Evolutionary conservation across 2,797 vertebrate species (phyloP), one percentile per base, ranked within the genome.

Genomic region (Sebastes kiyomatsui): DNA sequence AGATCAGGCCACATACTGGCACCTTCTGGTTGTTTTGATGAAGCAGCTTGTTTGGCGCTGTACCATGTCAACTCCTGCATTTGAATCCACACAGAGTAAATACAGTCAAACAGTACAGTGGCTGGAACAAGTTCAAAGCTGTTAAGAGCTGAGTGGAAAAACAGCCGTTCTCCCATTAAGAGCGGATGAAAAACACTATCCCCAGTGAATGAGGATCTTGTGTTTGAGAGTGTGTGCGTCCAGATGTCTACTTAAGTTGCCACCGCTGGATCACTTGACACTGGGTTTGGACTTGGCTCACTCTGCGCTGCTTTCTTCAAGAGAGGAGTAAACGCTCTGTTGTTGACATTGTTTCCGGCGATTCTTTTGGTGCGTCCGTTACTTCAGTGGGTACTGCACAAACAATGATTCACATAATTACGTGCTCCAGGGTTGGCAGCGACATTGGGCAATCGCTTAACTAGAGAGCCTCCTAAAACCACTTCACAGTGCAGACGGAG

Each of bases 381-480:
- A 88, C 86, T 88, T 88, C 75, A 84, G 2, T 85, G 72, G 79
- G 22, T n/a, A 23, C 80, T 77, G 80, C 82, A 61, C 80, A 92
- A 94, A 93, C 90, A 92, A 85, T 87, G 87, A 88, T 90, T 89
- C 80, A 54, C 77, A 87, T 93, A 92, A 95, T 93, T 87, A 90
- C 78, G 90, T 73, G 80, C 82, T 84, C 20, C 35, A 6, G 71
- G 74, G 71, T 73, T 86, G 79, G 83, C 82, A 88, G 72, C 5
- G 30, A 79, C 60, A 69, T 79, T 78, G 70, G 86, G 80, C 78
- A 56, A 76, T 73, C 78, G 67, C 82, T 69, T 70, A 82, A 88
- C 77, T 82, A 70, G 46, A 91, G 80, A 91, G 30, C 56, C 71
- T 89, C 81, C 81, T 86, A 68, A 91, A 70, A 91, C 87, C 93